A percentile compares a stretch with the other conserved stretches of the same genome.
These are phyloP conservation scores for Trichechus manatus DNA, from an alignment of 2,113 vertebrate species.

Conservation along the genomic window DNA sequence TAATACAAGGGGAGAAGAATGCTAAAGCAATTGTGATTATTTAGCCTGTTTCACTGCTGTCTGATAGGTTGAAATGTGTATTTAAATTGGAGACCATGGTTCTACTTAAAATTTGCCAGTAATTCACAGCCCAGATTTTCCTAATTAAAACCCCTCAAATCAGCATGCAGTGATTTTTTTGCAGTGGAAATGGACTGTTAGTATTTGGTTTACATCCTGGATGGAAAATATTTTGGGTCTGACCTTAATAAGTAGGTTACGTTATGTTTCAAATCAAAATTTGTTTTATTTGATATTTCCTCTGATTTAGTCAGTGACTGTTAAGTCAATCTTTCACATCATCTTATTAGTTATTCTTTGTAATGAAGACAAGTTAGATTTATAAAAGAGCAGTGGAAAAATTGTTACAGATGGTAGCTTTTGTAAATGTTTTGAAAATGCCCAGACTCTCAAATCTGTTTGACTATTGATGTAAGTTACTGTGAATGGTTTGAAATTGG, in stretches of 20 bases:
- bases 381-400: constrained; percentile 53
- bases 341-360: constrained; percentile 71
- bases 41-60: neutral
- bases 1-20: neutral
- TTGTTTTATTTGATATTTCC: constrained; percentile 71
- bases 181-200: neutral
- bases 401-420: constrained; percentile 69
- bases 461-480: neutral
- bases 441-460: constrained; percentile 66
- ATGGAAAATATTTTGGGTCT: neutral
- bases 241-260: constrained; percentile 55
- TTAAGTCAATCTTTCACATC: constrained; percentile 50
- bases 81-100: constrained; percentile 18
- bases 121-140: constrained; percentile 57
- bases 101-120: constrained; percentile 41
- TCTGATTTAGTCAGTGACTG: constrained; percentile 53
- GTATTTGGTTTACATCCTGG: constrained; percentile 22
- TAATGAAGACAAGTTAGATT: constrained; percentile 70
- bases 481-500: constrained; percentile 16
- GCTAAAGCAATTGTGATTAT: neutral
- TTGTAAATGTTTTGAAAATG: constrained; percentile 72
- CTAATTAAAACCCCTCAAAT: constrained; percentile 56
- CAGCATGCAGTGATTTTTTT: constrained; percentile 40
- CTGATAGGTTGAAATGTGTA: neutral
- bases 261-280: constrained; percentile 49